Conservation (phyloP, 2,113 vertebrate genomes). For the Nycticorax nycticorax region DNA sequence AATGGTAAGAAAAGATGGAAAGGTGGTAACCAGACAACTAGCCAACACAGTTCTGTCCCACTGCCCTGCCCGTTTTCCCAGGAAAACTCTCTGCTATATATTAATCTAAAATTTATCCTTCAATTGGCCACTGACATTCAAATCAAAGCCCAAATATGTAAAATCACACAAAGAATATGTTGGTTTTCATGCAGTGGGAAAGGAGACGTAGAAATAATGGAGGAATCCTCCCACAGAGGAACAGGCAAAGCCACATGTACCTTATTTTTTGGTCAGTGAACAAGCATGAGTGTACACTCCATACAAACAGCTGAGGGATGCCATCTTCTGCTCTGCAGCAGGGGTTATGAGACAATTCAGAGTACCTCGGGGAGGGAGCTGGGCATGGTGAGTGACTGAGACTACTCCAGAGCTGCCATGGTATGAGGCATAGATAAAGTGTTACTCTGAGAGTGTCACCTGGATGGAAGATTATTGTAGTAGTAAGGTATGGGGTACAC, state of each 20-base stretch:
- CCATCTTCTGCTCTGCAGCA: background rate
- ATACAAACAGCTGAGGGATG: background rate
- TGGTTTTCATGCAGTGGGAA: background rate
- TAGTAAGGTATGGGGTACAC: background rate
- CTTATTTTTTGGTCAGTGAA: background rate
- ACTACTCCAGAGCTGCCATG: background rate
- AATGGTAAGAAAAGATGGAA: background rate
- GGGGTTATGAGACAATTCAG: background rate
- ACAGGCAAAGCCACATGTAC: accelerated
- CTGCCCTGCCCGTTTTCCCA: background rate
- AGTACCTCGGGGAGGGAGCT: background rate
- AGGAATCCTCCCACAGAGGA: background rate
- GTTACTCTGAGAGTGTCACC: background rate
- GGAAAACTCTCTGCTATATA: background rate
- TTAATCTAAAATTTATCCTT: background rate
- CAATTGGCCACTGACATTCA: background rate
- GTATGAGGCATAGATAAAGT: background rate
- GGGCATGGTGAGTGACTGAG: background rate
- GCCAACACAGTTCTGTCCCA: background rate
- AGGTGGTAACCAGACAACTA: background rate
- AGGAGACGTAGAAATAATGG: background rate
- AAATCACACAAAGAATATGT: background rate
- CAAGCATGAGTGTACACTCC: background rate
- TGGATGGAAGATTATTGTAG: background rate
- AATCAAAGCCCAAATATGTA: background rate